phyloP scores from a whole-genome alignment of 2,113 vertebrate genomes.

The Anguilla japonica region DNA sequence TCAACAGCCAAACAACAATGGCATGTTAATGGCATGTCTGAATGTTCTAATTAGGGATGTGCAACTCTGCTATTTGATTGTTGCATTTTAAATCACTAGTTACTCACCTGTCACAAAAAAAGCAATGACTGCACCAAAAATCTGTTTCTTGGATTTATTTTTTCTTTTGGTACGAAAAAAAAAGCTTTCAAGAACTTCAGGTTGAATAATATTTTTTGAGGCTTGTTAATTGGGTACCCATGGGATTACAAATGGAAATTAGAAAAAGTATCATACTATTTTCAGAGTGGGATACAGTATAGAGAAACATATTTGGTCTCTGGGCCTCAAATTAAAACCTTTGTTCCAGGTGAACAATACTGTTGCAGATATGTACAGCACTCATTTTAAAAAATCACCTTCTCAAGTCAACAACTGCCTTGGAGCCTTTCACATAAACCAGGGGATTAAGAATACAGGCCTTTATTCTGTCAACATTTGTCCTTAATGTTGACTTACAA shows the following conservation, averaged over 20 bases:
- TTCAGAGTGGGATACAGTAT: not conserved
- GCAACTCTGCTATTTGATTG: too few species aligned
- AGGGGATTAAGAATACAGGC: too few species aligned
- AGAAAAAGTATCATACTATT: not conserved
- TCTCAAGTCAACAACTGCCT: not conserved
- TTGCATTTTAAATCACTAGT: not conserved
- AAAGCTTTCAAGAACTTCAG: not conserved
- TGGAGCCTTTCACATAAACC: not conserved
- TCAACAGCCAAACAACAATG: not conserved
- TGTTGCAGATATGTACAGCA: not conserved
- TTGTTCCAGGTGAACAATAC: not conserved
- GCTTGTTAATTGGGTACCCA: too few species aligned
- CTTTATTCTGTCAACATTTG: too few species aligned
- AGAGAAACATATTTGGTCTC: not conserved
- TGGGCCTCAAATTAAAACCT: not conserved
- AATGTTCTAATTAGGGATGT: too few species aligned
- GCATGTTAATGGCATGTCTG: too few species aligned
- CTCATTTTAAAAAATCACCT: not conserved
- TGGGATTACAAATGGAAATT: not conserved
- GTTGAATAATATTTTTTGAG: not conserved
- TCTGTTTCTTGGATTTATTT: not conserved
- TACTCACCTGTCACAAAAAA: not conserved
- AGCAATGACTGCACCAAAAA: not conserved
- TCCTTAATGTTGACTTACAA: too few species aligned
- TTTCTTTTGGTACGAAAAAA: not conserved